Evolutionary conservation across 2,113 vertebrate genomes (phyloP).

Genomic region (Erythrocercus mccallii): DNA sequence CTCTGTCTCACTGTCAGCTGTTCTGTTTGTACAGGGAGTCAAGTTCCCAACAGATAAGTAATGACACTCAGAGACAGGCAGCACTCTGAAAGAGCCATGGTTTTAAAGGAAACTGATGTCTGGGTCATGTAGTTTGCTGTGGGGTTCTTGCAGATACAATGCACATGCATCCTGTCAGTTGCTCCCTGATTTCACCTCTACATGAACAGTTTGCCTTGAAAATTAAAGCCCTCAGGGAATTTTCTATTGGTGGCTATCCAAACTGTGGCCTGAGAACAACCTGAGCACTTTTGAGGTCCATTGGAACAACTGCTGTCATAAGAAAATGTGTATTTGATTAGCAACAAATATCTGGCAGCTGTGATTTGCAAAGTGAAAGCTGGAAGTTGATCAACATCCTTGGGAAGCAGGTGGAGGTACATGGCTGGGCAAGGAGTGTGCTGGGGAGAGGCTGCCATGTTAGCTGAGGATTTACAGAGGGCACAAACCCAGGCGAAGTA

Average conservation of each 20-base stretch:
- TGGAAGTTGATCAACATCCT: background rate
- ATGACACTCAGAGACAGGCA: background rate
- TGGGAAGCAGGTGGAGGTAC: fast-evolving
- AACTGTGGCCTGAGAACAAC: background rate
- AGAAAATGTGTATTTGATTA: background rate
- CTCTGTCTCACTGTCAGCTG: background rate
- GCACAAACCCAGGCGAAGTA: background rate
- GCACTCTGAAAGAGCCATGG: background rate
- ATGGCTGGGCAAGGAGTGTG: background rate
- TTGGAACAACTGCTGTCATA: background rate
- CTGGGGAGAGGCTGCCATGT: background rate
- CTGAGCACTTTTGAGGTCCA: background rate
- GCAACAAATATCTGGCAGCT: background rate
- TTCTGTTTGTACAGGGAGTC: background rate
- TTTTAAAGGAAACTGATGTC: background rate
- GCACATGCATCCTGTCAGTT: background rate
- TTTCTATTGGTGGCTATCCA: background rate
- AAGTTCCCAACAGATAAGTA: background rate
- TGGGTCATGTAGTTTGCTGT: background rate
- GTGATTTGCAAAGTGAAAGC: background rate
- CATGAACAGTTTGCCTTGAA: background rate
- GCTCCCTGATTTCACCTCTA: background rate
- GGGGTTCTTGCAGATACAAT: background rate
- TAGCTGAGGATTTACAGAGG: background rate
- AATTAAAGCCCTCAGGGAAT: background rate